Evolutionary conservation across 2,797 vertebrate species (phyloP), one percentile per base, ranked within the genome.

Genomic region (Perodicticus potto): DNA sequence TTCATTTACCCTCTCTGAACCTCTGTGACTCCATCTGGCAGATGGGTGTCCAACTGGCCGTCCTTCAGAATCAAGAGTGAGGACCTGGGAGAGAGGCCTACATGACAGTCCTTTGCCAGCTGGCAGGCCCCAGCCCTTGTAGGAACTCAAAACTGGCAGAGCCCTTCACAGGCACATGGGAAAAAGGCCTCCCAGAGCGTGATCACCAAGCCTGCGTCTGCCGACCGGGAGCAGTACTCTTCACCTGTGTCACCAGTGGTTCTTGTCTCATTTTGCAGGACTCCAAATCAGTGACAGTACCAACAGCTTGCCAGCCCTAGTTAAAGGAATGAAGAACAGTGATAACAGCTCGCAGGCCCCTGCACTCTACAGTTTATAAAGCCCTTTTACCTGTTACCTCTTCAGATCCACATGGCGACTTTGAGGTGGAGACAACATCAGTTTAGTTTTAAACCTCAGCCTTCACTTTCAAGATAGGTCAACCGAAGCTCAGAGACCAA

Each of bases 301-400:
- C 73, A 13, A 34, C 20, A 7, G 53, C 43, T 67, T 43, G 9
- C 12, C n/a, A 5, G 81, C 0, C 14, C 27, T 1, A 7, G 11
- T 63, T 45, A 32, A 20, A 59, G 72, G 40, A 16, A 3, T 14
- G 25, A 14, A 16, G 34, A 23, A 17, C 3, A 34, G 8, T 0
- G 43, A 25, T 0, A 17, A 55, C 11, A 13, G 86, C 34, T 4
- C 2, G 0, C 0, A 0, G 6, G 3, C 0, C 43, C 43, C 59
- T 3, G 19, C 12, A 29, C 34, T 1, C 45, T 1, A 7, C 34
- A 16, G 57, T 63, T 29, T 53, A 14, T 3, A n/a, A 45, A 59
- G 65, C 34, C 53, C 40, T 53, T 86, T 8, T 4, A 12, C 55
- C 11, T 6, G 6, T 40, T 3, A 14, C 59, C 4, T 22, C 17